Conservation (phyloP, 2,888 invertebrate genomes). For the Leucania comma region DNA sequence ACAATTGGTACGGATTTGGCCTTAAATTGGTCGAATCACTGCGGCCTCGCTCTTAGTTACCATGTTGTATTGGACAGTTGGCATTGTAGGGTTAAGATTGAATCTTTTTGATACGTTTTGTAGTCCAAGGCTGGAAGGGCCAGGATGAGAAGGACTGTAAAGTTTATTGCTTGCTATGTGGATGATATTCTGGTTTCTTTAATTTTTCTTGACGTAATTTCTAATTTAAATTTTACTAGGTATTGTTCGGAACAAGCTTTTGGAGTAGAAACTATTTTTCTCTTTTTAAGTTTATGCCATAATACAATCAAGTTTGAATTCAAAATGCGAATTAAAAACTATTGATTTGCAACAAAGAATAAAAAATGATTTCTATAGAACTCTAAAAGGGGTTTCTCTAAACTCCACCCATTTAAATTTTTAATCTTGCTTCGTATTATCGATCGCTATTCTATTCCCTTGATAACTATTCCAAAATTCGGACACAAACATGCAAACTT, state of each 20-base stretch:
- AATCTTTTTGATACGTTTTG: slow-evolving; percentile 35
- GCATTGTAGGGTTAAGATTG: slow-evolving; percentile 58
- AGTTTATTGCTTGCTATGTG: background rate
- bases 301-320: background rate
- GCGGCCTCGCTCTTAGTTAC: slow-evolving; percentile 68
- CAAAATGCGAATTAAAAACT: background rate
- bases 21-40: slow-evolving; percentile 83
- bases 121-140: slow-evolving; percentile 38
- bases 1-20: slow-evolving; percentile 88
- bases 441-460: slow-evolving; percentile 51
- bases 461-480: slow-evolving; percentile 55
- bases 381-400: slow-evolving; percentile 1
- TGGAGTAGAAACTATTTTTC: too few relatives aligned
- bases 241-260: too few relatives aligned
- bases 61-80: slow-evolving; percentile 52
- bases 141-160: background rate
- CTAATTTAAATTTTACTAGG: too few relatives aligned
- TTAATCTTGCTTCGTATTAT: slow-evolving; percentile 33
- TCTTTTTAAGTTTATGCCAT: too few relatives aligned
- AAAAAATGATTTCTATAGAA: slow-evolving; percentile 4
- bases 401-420: slow-evolving; percentile 25
- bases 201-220: background rate
- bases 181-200: background rate
- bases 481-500: slow-evolving; percentile 76
- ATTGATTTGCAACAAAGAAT: background rate